Base-by-base conservation (phyloP, 92 coral and sea anemone genomes). In the Epizoanthus illoricatus region DNA sequence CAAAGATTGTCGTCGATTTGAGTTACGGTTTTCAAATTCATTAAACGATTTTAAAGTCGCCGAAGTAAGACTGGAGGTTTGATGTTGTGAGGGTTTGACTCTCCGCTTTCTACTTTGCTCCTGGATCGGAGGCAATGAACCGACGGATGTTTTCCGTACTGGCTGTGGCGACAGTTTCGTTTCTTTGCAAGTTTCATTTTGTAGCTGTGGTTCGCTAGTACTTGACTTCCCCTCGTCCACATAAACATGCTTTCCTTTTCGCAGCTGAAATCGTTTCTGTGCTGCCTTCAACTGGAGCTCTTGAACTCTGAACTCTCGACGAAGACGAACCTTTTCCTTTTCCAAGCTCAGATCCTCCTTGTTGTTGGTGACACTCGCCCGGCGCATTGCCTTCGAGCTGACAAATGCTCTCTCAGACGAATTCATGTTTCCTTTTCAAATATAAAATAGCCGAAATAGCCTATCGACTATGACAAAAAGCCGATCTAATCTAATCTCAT, bases 251-350 rank as follows among this genome's bases (percentile, higher is more conserved):
- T 20, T 42, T 60, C 81, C 81, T 76, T 60, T 76, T 20, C 69
- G 57, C 47, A 59, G 71, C 69, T 76, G 36, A 76, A 80, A 80
- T 28, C 75, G 65, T 28, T 80, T 80, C 75, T 80, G 75, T 47
- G 73, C 76, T 5, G 75, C 75, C 49, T 66, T 80, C 21, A 80
- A 42, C 42, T 80, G 84, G 5, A 65, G 43, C 33, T 66, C 84
- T 45, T 80, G 75, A 7, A 65, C 75, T 66, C 75, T 80, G 28
- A 66, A 80, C n/a, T 80, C 49, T 15, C 84, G 84, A 52, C 65
- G 63, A 8, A 80, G 65, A 10, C 84, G 84, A 52, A 43, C 36
- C 24, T 65, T 69, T 80, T 80, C 84, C 49, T 80, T 80, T n/a
- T 66, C 64, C 75, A 80, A 80, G 54, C 21, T 80, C 63, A 24